Evolutionary conservation across 2,113 vertebrate species (phyloP), one percentile per base, ranked within the genome.

Genomic region (Dicrurus megarhynchus): DNA sequence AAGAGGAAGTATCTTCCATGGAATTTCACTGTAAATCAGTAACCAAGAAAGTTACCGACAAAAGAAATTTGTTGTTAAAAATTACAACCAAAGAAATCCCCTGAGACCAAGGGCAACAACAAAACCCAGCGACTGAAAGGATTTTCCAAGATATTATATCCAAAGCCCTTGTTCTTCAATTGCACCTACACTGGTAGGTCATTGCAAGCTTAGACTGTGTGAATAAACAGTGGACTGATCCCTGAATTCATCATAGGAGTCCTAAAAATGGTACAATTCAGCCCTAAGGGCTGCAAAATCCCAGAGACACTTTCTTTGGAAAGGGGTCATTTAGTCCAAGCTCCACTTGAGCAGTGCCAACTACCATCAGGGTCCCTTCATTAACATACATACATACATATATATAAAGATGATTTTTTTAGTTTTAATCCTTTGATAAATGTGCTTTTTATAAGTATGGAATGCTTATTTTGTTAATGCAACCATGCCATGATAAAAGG

Each of bases 401-500:
- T 7, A 52, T 23, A 41, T 9, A 37, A 44, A 70, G 6, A 49
- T 42, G 3, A 53, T 24, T 33, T 59, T 57, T 67, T 22, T 12
- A 15, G 8, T 26, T 89, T 77, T 15, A 63, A 2, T 67, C 33
- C 11, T 52, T 78, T 67, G 13, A 52, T 63, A 68, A 67, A 67
- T n/a, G 4, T 32, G 3, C 47, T 81, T 89, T 81, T 33, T 57
- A 4, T 47, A 84, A 52, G 33, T 59, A 24, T 11, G 12, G 13
- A 32, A 44, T 47, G 11, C 7, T 57, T 93, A 35, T 67, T 80
- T 77, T 70, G 13, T 22, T 53, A 77, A 59, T 24, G 35, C 3
- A 74, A 42, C 6, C 0, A 0, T 74, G 16, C 5, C 10, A 13
- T 13, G 5, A n/a, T 11, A 70, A 83, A 75, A 39, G 7, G 3